phyloP scores from a whole-genome alignment of 2,888 invertebrate species.

The Diogma glabrata region DNA sequence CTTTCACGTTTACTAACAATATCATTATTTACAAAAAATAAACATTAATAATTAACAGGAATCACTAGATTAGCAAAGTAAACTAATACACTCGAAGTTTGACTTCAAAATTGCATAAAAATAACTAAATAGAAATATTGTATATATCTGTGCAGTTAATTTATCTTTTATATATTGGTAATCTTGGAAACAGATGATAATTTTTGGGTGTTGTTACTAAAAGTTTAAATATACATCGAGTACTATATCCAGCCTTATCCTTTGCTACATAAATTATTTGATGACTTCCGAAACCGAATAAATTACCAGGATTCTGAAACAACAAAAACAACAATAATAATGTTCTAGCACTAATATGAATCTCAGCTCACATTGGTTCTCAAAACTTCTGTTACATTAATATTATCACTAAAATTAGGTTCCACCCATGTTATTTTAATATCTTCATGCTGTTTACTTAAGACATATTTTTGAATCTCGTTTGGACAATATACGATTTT shows the following conservation, averaged over 20 bases:
- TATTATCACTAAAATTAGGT: slow-evolving; percentile 39
- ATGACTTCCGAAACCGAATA: slow-evolving; percentile 36
- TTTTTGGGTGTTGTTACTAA: slow-evolving; percentile 18
- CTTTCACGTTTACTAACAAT: too few species aligned
- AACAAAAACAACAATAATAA: slow-evolving; percentile 11
- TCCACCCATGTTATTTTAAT: slow-evolving; percentile 36
- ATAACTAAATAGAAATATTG: too few species aligned
- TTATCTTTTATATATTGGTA: slow-evolving; percentile 19
- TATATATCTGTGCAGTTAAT: too few species aligned
- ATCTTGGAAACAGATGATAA: slow-evolving; percentile 16
- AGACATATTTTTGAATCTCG: slow-evolving; percentile 22
- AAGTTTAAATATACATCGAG: slow-evolving; percentile 36
- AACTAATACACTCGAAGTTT: too few species aligned
- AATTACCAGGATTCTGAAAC: slow-evolving; percentile 37
- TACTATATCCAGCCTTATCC: slow-evolving; percentile 39
- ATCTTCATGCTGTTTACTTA: slow-evolving; percentile 19
- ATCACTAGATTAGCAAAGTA: too few species aligned
- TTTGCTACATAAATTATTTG: slow-evolving; percentile 38
- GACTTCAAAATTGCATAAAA: too few species aligned
- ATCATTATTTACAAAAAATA: too few species aligned
- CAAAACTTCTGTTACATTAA: slow-evolving; percentile 34
- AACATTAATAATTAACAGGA: too few species aligned
- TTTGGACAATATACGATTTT: slow-evolving; percentile 38
- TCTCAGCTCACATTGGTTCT: slow-evolving; percentile 33
- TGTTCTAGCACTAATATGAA: background rate